A percentile compares a stretch with the other conserved stretches of the same genome.
phyloP scores from a whole-genome alignment of 1,140 invertebrate species.

The Meloidogyne exigua region DNA sequence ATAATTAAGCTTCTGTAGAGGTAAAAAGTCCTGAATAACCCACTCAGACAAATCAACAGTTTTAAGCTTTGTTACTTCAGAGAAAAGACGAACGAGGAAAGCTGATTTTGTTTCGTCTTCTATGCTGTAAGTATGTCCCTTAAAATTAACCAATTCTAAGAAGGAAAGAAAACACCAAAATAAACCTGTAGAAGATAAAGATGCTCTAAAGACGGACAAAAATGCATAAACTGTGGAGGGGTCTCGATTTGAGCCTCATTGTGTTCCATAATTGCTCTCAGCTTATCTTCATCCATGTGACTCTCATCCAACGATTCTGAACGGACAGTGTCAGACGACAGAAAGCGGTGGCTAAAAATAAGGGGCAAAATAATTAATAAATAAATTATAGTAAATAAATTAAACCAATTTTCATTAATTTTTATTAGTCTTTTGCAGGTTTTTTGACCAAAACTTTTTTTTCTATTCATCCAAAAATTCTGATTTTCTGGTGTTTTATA shows the following conservation, averaged over 20 bases:
- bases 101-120: conserved; percentile 30
- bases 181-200: conserved; percentile 33
- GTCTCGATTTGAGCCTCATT: conserved; percentile 22
- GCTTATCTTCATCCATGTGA: conserved; percentile 19
- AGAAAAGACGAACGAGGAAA: conserved; percentile 32
- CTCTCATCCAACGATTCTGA: conserved; percentile 12
- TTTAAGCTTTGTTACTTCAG: conserved; percentile 11
- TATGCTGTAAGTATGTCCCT: conserved; percentile 38
- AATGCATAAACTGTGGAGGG: conserved; percentile 34
- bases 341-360: neutral
- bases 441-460: no score
- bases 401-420: no score
- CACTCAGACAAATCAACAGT: conserved; percentile 38
- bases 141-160: conserved; percentile 15
- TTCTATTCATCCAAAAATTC: no score
- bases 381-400: no score
- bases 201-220: conserved; percentile 36
- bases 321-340: neutral
- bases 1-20: conserved; percentile 25
- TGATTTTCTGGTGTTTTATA: no score
- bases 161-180: neutral
- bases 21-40: conserved; percentile 13
- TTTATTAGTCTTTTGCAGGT: no score
- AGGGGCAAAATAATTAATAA: no score
- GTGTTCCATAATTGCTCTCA: conserved; percentile 18